Percentiles rank a stretch among this genome's conserved stretches.
Conservation (phyloP, 2,888 invertebrate genomes). For the Amblyteles armatorius region DNA sequence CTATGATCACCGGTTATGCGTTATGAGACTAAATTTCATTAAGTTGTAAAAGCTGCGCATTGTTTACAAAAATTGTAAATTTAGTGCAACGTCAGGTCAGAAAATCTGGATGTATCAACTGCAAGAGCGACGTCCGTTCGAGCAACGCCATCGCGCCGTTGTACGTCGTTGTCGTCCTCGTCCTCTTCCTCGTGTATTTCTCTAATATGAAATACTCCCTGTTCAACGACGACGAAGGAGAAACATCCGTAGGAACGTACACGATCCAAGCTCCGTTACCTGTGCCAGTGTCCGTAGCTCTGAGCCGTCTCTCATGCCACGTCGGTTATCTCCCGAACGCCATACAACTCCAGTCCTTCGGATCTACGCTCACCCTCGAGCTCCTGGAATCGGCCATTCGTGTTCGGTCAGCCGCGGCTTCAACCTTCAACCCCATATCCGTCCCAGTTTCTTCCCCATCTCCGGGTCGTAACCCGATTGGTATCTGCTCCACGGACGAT, state of each 20-base stretch:
- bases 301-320: not conserved
- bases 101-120: too few relatives aligned
- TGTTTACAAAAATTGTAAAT: too few relatives aligned
- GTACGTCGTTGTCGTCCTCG: too few relatives aligned
- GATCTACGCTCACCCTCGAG: constrained; percentile 13
- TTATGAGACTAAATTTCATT: too few relatives aligned
- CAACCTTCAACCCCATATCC: constrained; percentile 12
- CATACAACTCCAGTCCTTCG: not conserved
- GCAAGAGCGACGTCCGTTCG: too few relatives aligned
- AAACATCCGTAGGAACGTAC: not conserved
- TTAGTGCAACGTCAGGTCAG: too few relatives aligned
- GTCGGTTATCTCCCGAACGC: not conserved
- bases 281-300: not conserved
- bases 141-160: too few relatives aligned
- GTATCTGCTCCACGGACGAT: not conserved
- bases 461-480: not conserved
- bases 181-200: constrained; percentile 22
- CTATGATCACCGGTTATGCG: too few relatives aligned
- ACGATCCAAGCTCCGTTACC: not conserved
- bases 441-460: not conserved
- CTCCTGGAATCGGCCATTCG: not conserved
- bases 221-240: not conserved
- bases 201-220: not conserved
- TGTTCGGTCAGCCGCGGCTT: constrained; percentile 8
- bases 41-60: too few relatives aligned